Conservation (phyloP, 2,113 vertebrate genomes). For the Porphyrio hochstetteri region DNA sequence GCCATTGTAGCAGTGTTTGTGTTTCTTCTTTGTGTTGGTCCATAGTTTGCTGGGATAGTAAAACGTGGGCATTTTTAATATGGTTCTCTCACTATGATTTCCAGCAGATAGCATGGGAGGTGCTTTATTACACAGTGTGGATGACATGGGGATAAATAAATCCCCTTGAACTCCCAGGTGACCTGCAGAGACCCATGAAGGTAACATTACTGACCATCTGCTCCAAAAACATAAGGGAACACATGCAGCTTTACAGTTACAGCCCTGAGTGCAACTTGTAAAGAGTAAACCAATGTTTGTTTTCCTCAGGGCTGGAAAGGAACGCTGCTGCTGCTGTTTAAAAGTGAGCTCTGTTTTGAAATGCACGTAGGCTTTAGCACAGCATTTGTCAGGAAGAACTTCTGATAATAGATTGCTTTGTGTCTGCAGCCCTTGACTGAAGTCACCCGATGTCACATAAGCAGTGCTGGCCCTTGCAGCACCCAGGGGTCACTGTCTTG, state of each 20-base stretch:
- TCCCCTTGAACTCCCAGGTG: not conserved
- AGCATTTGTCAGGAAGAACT: not conserved
- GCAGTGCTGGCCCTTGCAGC: fast-evolving
- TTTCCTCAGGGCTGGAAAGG: not conserved
- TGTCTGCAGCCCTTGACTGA: not conserved
- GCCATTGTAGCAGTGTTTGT: not conserved
- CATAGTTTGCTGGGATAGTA: not conserved
- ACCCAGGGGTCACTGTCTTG: fast-evolving
- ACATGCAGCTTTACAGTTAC: not conserved
- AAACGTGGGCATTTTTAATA: not conserved
- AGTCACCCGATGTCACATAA: not conserved
- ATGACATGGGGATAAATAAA: not conserved
- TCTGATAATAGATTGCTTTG: not conserved
- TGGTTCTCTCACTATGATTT: not conserved
- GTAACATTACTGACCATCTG: not conserved
- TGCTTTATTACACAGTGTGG: not conserved
- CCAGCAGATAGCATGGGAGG: not conserved
- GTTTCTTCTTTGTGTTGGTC: not conserved
- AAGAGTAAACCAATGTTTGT: not conserved
- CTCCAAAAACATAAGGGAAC: not conserved
- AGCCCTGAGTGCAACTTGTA: not conserved
- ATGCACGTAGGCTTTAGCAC: not conserved
- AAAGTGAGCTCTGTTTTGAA: conserved; percentile 1
- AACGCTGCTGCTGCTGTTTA: not conserved
- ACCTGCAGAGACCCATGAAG: not conserved